Base-by-base conservation (phyloP, 2,888 invertebrate species). In the Sphaerophoria rueppellii region DNA sequence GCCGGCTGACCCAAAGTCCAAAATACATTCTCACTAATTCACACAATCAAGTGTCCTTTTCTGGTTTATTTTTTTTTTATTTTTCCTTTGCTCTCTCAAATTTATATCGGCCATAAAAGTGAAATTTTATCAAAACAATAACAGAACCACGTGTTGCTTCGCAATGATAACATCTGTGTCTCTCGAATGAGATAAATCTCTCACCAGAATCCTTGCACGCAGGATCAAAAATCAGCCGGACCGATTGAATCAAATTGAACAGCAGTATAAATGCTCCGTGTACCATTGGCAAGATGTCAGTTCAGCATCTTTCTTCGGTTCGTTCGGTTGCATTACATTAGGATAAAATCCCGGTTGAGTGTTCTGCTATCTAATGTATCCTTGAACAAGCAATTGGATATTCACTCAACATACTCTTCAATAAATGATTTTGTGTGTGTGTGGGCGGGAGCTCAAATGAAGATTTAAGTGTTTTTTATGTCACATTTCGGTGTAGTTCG, bases 171-270 rank as follows among this genome's bases (percentile, higher is more conserved):
- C 24, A 24, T 24, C 24, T 24, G 24, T 50, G 60, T 74, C 43
- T 48, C 77, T 55, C n/a, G 60, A 14, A 32, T 16, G 52, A 58
- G 35, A 58, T 9, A 11, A 72, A 40, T 75, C 80, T 80, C 75
- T 57, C 48, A 24, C 1, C 43, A 61, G 61, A 24, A 69, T 80
- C 52, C 58, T 32, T 32, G 1, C 37, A 73, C 85, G 85, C 85
- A 85, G 81, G 85, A 81, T 69, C 69, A 76, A 61, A 76, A 63
- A 58, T 73, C 73, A 70, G 81, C 46, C 80, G 61, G 67, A 55
- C 55, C 52, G 50, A 35, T 81, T 81, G 85, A 81, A 85, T 11
- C 57, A 9, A 69, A 73, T 85, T 85, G 80, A 85, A 85, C n/a
- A 70, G 6, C 14, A 37, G 12, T 80, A 81, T 12, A 75, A 69